These are phyloP conservation scores for Cataglyphis cursor DNA, from an alignment of 2,888 invertebrate species.

Conservation along the genomic window DNA sequence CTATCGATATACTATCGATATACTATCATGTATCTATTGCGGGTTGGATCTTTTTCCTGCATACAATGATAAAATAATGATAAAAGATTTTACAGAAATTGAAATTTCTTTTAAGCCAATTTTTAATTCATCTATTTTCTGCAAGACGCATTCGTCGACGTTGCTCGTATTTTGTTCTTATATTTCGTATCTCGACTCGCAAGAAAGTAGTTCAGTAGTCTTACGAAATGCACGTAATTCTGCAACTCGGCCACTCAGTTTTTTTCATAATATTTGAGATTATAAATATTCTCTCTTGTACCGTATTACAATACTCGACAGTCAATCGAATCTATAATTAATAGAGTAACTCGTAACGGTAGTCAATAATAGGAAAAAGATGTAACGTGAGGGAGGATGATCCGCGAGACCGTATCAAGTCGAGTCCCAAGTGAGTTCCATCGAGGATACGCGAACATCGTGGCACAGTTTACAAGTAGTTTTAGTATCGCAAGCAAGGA, in stretches of 20 bases:
- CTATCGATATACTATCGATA: background rate
- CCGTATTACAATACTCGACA: conserved; percentile 78
- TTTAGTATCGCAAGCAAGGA: conserved; percentile 36
- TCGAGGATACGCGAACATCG: conserved; percentile 23
- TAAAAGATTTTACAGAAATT: background rate
- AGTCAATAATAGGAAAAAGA: conserved; percentile 79
- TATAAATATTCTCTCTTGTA: conserved; percentile 60
- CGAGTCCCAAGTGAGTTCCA: conserved; percentile 22
- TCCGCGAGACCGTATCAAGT: conserved; percentile 2
- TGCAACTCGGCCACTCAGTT: conserved; percentile 40
- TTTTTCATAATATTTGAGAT: conserved; percentile 52
- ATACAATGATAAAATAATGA: background rate
- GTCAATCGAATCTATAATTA: conserved; percentile 83
- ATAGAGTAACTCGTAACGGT: conserved; percentile 78
- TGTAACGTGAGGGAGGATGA: background rate
- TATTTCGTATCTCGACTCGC: conserved; percentile 31
- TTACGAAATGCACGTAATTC: conserved; percentile 33
- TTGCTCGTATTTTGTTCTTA: conserved; percentile 38
- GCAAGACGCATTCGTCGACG: background rate
- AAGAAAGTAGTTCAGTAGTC: conserved; percentile 22
- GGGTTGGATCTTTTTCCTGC: background rate
- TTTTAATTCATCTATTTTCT: background rate
- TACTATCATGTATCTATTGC: background rate
- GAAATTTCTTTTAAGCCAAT: background rate
- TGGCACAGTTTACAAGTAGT: conserved; percentile 34